Conservation (phyloP, 2,797 vertebrate species). For the Centropyge bicolor region DNA sequence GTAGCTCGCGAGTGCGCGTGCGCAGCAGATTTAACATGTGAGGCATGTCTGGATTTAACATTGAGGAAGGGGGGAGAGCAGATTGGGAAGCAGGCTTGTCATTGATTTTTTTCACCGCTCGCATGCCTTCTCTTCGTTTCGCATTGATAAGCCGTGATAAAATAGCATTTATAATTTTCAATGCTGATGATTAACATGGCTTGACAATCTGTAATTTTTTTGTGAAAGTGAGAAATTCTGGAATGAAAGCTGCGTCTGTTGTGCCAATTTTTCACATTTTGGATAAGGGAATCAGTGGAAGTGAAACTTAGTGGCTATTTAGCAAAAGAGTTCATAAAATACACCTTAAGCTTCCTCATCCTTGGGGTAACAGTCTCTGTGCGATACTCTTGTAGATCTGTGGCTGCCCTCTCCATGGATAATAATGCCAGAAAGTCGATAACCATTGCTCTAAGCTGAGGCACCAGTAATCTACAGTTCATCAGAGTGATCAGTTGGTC, state of each 20-base stretch:
- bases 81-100: background rate
- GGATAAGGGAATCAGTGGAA: background rate
- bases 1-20: constrained; percentile 4
- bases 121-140: constrained; percentile 25
- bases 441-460: background rate
- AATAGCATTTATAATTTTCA: constrained; percentile 11
- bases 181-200: constrained; percentile 15
- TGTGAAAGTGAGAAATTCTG: background rate
- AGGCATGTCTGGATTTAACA: constrained; percentile 9
- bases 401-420: background rate
- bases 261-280: background rate
- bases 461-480: background rate
- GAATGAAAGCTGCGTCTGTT: background rate
- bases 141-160: constrained; percentile 13
- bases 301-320: background rate
- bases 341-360: background rate
- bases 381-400: background rate
- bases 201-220: constrained; percentile 4
- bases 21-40: constrained; percentile 29
- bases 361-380: background rate
- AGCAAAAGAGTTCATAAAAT: background rate
- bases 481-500: constrained; percentile 10
- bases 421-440: background rate
- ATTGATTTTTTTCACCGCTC: background rate
- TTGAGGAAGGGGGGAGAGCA: background rate